A percentile compares a stretch with the other conserved stretches of the same genome.
These are phyloP conservation scores for Mystacornis crossleyi DNA, from an alignment of 2,113 vertebrate genomes.

Conservation along the genomic window DNA sequence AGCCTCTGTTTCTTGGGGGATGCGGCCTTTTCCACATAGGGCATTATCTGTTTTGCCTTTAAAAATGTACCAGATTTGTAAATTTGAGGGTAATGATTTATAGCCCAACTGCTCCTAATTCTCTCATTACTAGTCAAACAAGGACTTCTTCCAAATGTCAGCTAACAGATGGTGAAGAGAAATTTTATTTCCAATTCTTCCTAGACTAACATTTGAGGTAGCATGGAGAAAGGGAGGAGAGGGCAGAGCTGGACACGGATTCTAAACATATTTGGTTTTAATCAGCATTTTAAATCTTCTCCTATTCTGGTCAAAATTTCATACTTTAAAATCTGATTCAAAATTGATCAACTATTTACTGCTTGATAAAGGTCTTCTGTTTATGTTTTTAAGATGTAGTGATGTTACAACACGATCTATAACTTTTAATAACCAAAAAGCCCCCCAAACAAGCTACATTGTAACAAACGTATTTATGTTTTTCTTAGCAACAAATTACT, in stretches of 20 bases:
- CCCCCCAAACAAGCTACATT: neutral
- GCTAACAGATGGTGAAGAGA: conserved; percentile 7
- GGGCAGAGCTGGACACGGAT: neutral
- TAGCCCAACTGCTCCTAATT: neutral
- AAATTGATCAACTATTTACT: neutral
- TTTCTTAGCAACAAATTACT: neutral
- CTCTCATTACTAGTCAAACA: neutral
- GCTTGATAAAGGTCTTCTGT: neutral
- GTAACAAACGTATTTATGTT: neutral
- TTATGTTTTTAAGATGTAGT: neutral
- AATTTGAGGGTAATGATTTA: neutral
- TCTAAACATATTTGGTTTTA: neutral
- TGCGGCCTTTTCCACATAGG: neutral
- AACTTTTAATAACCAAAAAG: neutral
- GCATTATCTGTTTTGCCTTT: neutral
- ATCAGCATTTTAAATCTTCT: neutral
- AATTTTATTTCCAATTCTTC: neutral
- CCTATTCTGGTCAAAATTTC: neutral
- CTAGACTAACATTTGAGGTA: neutral
- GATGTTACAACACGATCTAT: neutral
- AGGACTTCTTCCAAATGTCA: conserved; percentile 10
- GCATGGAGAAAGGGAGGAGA: neutral
- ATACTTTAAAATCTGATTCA: neutral
- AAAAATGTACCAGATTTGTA: neutral
- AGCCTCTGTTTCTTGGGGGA: neutral